phyloP scores from a whole-genome alignment of 2,797 vertebrate species.

The Caiman crocodilus region DNA sequence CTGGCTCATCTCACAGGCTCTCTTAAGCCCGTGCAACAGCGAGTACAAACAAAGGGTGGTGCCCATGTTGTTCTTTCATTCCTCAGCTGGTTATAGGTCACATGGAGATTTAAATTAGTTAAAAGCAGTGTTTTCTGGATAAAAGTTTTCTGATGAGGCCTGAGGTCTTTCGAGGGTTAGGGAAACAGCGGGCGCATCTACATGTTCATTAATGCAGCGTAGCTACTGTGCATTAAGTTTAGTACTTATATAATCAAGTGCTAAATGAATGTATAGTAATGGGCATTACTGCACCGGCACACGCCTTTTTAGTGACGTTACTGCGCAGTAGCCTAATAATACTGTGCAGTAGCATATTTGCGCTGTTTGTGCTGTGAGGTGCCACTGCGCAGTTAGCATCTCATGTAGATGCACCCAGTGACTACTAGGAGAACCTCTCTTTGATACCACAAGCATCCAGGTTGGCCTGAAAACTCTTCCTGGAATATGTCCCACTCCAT shows the following conservation, averaged over 20 bases:
- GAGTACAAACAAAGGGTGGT: neutral
- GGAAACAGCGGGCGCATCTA: neutral
- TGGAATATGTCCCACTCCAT: neutral
- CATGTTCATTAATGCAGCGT: too few species aligned
- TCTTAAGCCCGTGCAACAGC: neutral
- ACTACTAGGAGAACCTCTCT: neutral
- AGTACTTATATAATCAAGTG: too few species aligned
- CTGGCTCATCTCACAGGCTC: neutral
- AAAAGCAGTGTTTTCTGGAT: neutral
- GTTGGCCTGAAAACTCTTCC: neutral
- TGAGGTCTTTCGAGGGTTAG: neutral
- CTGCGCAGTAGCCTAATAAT: too few species aligned
- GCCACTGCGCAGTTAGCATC: too few species aligned
- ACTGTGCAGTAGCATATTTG: too few species aligned
- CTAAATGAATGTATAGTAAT: too few species aligned
- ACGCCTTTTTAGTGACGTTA: too few species aligned
- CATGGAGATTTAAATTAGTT: neutral
- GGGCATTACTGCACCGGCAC: too few species aligned
- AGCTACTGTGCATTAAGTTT: too few species aligned
- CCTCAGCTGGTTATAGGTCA: neutral
- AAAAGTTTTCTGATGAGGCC: neutral
- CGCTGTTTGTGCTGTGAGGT: too few species aligned
- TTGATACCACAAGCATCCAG: constrained; percentile 4
- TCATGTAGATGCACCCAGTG: too few species aligned
- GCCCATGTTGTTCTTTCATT: neutral